A percentile compares a stretch with the other conserved stretches of the same genome.
Evolutionary conservation across 2,113 vertebrate species (phyloP).

Genomic region (Callithrix jacchus): DNA sequence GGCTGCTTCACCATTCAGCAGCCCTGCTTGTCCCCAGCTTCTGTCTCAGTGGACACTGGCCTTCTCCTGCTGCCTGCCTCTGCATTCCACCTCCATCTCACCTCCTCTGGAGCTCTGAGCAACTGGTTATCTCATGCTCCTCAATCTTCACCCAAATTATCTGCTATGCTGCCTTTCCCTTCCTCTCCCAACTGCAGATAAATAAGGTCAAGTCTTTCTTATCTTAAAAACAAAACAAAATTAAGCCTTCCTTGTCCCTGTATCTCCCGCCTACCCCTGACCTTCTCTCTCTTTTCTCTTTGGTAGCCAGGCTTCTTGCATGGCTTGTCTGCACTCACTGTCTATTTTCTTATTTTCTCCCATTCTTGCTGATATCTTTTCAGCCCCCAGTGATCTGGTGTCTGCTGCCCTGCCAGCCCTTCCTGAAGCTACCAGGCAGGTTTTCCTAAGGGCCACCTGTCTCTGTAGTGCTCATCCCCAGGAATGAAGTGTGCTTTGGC

Average conservation of each 20-base stretch:
- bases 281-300: not conserved
- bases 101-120: not conserved
- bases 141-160: not conserved
- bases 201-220: not conserved
- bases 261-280: not conserved
- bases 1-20: not conserved
- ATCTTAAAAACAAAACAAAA: not conserved
- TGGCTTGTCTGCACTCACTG: not conserved
- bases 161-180: not conserved
- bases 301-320: not conserved
- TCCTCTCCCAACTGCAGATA: not conserved
- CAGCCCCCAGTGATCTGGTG: rapidly evolving
- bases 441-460: not conserved
- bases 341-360: not conserved
- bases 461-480: not conserved
- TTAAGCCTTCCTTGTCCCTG: not conserved
- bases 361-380: not conserved
- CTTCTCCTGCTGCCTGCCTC: not conserved
- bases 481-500: not conserved
- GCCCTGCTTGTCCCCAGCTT: not conserved
- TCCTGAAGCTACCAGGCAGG: not conserved
- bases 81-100: not conserved
- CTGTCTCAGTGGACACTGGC: not conserved
- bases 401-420: not conserved
- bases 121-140: too few relatives aligned